phyloP scores from a whole-genome alignment of 2,888 invertebrate genomes.

The Acleris cristana region DNA sequence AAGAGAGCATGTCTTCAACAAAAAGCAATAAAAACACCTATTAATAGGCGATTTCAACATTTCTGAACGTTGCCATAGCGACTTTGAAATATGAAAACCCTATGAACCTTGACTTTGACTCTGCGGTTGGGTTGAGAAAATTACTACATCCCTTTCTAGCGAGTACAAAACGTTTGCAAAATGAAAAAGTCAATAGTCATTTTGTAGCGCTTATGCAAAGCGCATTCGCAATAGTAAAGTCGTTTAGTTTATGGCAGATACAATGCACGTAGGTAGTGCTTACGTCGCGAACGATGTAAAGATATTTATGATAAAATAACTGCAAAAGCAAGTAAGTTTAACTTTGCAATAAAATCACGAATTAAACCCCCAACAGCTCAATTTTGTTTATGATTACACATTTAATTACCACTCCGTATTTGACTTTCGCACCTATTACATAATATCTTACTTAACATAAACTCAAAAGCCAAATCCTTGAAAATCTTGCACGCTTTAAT shows the following conservation, averaged over 20 bases:
- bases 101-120: slow-evolving; percentile 44
- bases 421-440: slow-evolving; percentile 19
- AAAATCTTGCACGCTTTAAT: slow-evolving; percentile 19
- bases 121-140: slow-evolving; percentile 23
- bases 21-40: slow-evolving; percentile 69
- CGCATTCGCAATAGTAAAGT: slow-evolving; percentile 68
- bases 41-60: slow-evolving; percentile 75
- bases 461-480: slow-evolving; percentile 15
- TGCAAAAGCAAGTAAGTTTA: slow-evolving; percentile 18
- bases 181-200: slow-evolving; percentile 52
- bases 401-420: slow-evolving; percentile 11
- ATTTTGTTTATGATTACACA: slow-evolving; percentile 14
- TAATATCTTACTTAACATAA: slow-evolving; percentile 25
- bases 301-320: slow-evolving; percentile 27
- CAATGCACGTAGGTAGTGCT: slow-evolving; percentile 49
- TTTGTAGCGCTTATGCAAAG: slow-evolving; percentile 55
- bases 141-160: slow-evolving; percentile 57
- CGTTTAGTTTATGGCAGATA: slow-evolving; percentile 58
- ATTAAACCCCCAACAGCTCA: slow-evolving; percentile 17
- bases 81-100: slow-evolving; percentile 65
- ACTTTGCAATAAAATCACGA: slow-evolving; percentile 13
- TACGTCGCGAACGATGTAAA: slow-evolving; percentile 28
- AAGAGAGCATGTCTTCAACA: slow-evolving; percentile 59
- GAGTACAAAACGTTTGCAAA: slow-evolving; percentile 40
- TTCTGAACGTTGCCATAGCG: slow-evolving; percentile 66